Base-by-base conservation (phyloP, 1,140 invertebrate genomes). In the Cryptotermes secundus region DNA sequence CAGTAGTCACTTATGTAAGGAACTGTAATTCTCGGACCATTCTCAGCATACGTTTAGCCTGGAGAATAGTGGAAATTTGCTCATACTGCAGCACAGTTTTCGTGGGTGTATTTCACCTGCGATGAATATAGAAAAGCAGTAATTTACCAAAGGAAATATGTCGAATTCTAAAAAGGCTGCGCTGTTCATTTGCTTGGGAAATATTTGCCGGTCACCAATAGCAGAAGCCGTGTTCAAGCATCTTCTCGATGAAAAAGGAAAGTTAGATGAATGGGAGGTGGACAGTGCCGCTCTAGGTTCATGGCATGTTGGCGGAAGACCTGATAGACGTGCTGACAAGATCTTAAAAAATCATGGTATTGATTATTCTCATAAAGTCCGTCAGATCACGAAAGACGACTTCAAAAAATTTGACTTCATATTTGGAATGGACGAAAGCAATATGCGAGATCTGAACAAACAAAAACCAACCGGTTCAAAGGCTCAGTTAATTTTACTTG, bases 161-260 rank as follows among this genome's bases (percentile, higher is more conserved):
- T 26, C 34, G 9, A 85, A 26, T 34, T 31, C 81, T 3, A 80
- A 59, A n/a, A 85, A 85, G 38, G 35, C 35, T 1, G 85, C 34
- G 2, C 59, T 79, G 80, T 86, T 86, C 22, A 86, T 80, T 84
- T 89, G 89, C 87, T 85, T 92, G 90, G 97, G 97, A 26, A 98
- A 98, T 88, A 98, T 98, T 86, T 99, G 97, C 89, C 93, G 97
- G n/a, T 98, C 97, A 24, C 97, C 97, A 12, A 98, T 98, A 86
- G 97, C 97, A 34, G 97, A 98, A 90, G 96, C 96, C 16, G 96
- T 98, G 1, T 98, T 98, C 90, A 89, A 92, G 42, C 92, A 97
- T 86, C 88, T 93, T 19, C 90, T 96, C 16, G 92, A 92, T 86
- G 92, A 96, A 87, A 89, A 91, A 85, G 92, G 92, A 72, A 86